Evolutionary conservation across 2,113 vertebrate species (phyloP).

Genomic region (Setophaga petechia): DNA sequence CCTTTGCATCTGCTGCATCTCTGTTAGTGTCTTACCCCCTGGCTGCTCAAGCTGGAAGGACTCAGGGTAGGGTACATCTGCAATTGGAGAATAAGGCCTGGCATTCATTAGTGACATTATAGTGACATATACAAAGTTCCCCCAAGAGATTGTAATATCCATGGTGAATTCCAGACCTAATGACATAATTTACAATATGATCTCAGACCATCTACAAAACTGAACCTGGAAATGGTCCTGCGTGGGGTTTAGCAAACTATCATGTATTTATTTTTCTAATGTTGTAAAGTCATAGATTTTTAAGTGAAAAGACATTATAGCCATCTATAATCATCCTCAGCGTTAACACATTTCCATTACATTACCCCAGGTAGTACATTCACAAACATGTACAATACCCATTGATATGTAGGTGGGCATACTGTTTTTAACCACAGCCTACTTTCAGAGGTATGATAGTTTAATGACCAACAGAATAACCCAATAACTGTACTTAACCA

Average conservation of each 20-base stretch:
- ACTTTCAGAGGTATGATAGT: neutral
- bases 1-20: neutral
- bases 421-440: neutral
- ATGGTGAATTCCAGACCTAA: neutral
- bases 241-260: neutral
- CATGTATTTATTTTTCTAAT: neutral
- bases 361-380: neutral
- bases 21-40: neutral
- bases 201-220: neutral
- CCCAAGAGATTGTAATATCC: neutral
- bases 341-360: neutral
- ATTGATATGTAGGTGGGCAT: too few relatives aligned
- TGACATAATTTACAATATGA: neutral
- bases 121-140: neutral
- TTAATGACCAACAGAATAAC: neutral
- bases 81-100: neutral
- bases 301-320: neutral
- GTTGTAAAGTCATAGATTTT: neutral
- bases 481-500: neutral
- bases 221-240: neutral
- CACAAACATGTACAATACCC: neutral
- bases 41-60: neutral
- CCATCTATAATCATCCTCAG: neutral
- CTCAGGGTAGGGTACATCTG: neutral
- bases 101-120: neutral